Evolutionary conservation across 2,888 invertebrate genomes (phyloP).

Genomic region (Onchidella celtica): DNA sequence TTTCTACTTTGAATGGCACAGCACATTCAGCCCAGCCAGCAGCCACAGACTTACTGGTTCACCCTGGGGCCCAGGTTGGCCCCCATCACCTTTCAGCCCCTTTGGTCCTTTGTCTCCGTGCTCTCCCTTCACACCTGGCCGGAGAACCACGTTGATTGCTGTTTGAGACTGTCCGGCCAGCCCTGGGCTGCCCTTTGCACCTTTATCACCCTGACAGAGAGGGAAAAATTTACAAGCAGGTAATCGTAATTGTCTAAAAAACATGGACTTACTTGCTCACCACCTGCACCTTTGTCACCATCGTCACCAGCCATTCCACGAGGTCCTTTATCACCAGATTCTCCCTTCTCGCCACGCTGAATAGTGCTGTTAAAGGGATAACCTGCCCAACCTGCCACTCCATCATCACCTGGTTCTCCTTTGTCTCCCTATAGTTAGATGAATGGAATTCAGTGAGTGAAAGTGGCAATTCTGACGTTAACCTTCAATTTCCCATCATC

Average conservation of each 20-base stretch:
- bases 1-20: no score
- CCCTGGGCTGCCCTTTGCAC: slow-evolving; percentile 34
- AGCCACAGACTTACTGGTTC: slow-evolving; percentile 52
- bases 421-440: slow-evolving; percentile 48
- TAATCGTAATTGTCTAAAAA: not conserved
- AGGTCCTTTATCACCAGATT: slow-evolving; percentile 45
- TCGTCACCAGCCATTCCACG: not conserved
- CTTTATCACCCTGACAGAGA: not conserved
- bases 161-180: not conserved
- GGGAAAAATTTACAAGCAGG: not conserved
- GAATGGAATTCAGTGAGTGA: not conserved
- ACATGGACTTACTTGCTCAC: not conserved
- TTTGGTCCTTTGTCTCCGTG: slow-evolving; percentile 50
- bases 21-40: slow-evolving; percentile 9
- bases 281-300: slow-evolving; percentile 24
- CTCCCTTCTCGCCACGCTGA: slow-evolving; percentile 41
- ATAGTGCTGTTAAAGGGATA: slow-evolving; percentile 27
- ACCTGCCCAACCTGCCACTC: slow-evolving; percentile 44
- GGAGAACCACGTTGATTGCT: not conserved
- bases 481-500: no score
- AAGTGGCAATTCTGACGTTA: no score
- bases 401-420: slow-evolving; percentile 57
- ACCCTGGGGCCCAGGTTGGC: slow-evolving; percentile 58
- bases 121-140: slow-evolving; percentile 28
- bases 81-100: slow-evolving; percentile 57